These are phyloP conservation scores for Potamilus streckersoni DNA, from an alignment of 1,140 invertebrate genomes.

Conservation along the genomic window DNA sequence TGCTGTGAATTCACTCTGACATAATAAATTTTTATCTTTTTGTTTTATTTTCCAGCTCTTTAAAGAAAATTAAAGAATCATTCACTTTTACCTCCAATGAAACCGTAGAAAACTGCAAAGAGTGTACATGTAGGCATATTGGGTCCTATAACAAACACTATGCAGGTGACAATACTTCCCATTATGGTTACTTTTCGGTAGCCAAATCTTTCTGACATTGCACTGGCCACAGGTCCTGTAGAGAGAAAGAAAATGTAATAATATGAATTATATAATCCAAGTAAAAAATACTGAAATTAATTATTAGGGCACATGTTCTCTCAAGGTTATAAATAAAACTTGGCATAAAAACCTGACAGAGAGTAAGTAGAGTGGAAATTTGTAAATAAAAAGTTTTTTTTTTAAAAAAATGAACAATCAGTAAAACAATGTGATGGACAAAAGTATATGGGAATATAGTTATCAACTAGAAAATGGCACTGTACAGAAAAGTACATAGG, in stretches of 20 bases:
- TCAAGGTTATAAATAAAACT: no score
- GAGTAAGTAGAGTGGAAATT: no score
- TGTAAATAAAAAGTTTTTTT: no score
- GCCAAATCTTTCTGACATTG: conserved; percentile 85
- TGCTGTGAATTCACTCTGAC: neutral
- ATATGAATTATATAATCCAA: no score
- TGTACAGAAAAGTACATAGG: no score
- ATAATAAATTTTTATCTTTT: neutral
- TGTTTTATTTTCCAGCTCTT: neutral
- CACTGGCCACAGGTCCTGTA: conserved; percentile 91
- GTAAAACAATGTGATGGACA: no score
- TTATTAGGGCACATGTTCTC: no score
- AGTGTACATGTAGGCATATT: conserved; percentile 80
- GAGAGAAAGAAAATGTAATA: conserved; percentile 8
- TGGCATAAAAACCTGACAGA: no score
- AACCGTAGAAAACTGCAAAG: conserved; percentile 52
- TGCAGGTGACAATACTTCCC: conserved; percentile 81
- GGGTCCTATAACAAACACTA: conserved; percentile 83
- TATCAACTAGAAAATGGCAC: no score
- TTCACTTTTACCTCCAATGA: conserved; percentile 52
- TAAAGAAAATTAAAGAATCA: neutral
- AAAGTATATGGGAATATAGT: no score
- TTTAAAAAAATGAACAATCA: no score
- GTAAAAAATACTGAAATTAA: no score
- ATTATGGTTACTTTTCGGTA: conserved; percentile 88